Percentiles rank a stretch among this genome's conserved stretches.
Evolutionary conservation across 2,888 invertebrate genomes (phyloP).

Genomic region (Parnassius apollo): DNA sequence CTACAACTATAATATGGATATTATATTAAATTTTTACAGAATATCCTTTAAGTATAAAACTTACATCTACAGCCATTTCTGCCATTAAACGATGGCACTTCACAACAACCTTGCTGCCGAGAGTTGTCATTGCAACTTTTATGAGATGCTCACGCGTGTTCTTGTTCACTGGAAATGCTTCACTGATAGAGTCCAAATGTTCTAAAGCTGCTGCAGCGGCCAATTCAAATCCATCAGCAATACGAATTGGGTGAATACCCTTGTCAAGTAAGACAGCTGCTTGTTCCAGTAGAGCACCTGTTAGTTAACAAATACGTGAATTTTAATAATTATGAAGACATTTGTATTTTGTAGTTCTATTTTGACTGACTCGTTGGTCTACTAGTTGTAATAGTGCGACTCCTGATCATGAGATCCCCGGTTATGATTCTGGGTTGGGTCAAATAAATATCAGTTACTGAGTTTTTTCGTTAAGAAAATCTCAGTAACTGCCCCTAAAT

Average conservation of each 20-base stretch:
- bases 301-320: background rate
- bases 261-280: conserved; percentile 95
- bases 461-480: no score
- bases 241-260: conserved; percentile 99
- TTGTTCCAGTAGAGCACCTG: conserved; percentile 96
- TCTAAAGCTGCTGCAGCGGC: conserved; percentile 94
- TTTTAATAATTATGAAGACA: background rate
- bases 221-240: conserved; percentile 99
- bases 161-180: conserved; percentile 92
- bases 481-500: no score
- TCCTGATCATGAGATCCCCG: no score
- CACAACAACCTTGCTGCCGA: conserved; percentile 99
- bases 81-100: conserved; percentile 99
- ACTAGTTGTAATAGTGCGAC: no score
- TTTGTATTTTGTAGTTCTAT: no score
- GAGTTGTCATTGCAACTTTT: conserved; percentile 97
- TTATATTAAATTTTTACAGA: no score
- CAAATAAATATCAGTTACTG: no score
- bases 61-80: conserved; percentile 94
- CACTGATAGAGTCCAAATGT: conserved; percentile 93
- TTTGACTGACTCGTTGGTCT: no score
- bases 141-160: conserved; percentile 93
- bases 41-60: conserved; percentile 28
- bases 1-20: no score
- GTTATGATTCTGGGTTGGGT: no score